Conservation (phyloP, 2,797 vertebrate genomes). For the Hypotaenidia okinawae region DNA sequence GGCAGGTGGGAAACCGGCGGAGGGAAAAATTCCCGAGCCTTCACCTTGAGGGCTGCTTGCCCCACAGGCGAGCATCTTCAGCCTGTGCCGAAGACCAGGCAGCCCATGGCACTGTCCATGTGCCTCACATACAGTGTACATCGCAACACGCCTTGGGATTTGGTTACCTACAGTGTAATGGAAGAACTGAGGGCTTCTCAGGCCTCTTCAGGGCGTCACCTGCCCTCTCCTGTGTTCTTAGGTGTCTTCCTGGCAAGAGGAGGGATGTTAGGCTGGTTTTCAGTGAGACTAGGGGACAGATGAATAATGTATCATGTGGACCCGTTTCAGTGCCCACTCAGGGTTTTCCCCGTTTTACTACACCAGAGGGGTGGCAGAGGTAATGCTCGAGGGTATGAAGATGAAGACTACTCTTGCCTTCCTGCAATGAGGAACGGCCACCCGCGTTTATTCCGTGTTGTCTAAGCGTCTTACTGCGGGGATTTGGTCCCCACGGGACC, state of each 20-base stretch:
- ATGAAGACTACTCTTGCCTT: not conserved
- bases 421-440: not conserved
- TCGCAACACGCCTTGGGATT: not conserved
- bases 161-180: accelerated
- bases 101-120: not conserved
- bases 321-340: not conserved
- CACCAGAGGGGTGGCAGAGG: not conserved
- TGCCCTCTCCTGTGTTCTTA: not conserved
- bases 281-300: not conserved
- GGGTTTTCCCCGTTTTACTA: not conserved
- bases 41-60: not conserved
- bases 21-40: not conserved
- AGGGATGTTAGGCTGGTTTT: not conserved
- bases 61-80: not conserved
- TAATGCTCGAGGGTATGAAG: not conserved
- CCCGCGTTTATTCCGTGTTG: not conserved
- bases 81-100: not conserved
- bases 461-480: not conserved
- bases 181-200: not conserved
- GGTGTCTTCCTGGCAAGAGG: not conserved
- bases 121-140: not conserved
- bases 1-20: not conserved
- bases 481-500: accelerated
- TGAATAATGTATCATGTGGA: accelerated
- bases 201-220: not conserved